A percentile compares a stretch with the other conserved stretches of the same genome.
These are phyloP conservation scores for Hypselothyrea guttata DNA, from an alignment of 2,888 invertebrate species.

Conservation along the genomic window DNA sequence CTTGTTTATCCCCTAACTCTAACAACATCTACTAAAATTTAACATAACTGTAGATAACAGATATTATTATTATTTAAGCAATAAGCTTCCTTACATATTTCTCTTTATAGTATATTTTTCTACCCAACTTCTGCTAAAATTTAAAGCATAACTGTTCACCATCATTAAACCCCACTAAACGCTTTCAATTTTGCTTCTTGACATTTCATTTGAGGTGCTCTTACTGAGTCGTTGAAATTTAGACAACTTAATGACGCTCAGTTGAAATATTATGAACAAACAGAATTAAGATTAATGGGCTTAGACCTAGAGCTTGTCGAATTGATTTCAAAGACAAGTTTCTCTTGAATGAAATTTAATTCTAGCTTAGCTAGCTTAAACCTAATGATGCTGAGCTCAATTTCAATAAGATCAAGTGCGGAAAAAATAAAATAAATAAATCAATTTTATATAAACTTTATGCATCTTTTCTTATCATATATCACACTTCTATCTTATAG, in stretches of 20 bases:
- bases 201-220: slow-evolving; percentile 8
- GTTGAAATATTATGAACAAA: slow-evolving; percentile 7
- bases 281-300: slow-evolving; percentile 47
- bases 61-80: no score
- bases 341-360: slow-evolving; percentile 8
- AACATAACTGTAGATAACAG: no score
- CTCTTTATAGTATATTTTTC: no score
- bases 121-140: no score
- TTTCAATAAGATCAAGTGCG: slow-evolving; percentile 8
- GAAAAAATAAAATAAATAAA: no score
- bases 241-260: slow-evolving; percentile 10
- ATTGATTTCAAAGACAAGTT: slow-evolving; percentile 34
- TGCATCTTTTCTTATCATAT: no score
- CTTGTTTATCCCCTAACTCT: no score
- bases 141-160: not conserved
- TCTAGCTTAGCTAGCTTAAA: slow-evolving; percentile 18
- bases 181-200: slow-evolving; percentile 6
- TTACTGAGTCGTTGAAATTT: slow-evolving; percentile 5
- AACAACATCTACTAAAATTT: no score
- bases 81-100: no score
- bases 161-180: slow-evolving; percentile 8
- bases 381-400: slow-evolving; percentile 28
- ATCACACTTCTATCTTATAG: no score
- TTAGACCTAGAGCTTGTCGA: slow-evolving; percentile 10
- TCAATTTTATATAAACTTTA: no score